Percentiles rank a stretch among this genome's conserved stretches.
phyloP scores from a whole-genome alignment of 2,888 invertebrate species.

The Gortyna flavago region DNA sequence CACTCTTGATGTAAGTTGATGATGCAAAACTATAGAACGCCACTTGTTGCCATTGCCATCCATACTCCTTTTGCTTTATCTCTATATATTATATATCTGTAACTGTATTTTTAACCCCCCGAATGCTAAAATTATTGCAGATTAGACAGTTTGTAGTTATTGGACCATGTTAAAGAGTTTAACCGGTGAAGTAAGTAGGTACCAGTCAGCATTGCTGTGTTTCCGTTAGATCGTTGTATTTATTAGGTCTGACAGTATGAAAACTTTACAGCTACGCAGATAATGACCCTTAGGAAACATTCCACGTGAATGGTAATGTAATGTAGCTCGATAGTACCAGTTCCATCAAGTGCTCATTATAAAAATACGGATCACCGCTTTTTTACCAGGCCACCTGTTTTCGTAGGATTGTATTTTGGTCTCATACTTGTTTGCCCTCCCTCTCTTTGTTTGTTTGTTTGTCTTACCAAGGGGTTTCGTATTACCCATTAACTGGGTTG shows the following conservation, averaged over 20 bases:
- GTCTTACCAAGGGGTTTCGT: too few species aligned
- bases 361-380: conserved; percentile 2
- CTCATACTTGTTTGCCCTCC: background rate
- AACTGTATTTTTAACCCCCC: background rate
- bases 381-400: background rate
- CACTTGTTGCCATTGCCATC: background rate
- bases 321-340: background rate
- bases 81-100: background rate
- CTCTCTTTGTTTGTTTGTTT: too few species aligned
- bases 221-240: background rate
- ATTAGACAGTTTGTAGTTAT: background rate
- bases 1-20: background rate
- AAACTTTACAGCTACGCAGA: background rate
- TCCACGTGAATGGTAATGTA: background rate
- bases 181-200: background rate
- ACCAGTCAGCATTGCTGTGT: background rate
- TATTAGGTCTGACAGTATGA: background rate
- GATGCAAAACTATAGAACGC: background rate
- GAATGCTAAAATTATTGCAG: background rate
- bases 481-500: too few species aligned
- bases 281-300: background rate
- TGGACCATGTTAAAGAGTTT: background rate
- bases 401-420: background rate
- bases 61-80: background rate
- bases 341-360: background rate